Base-by-base conservation (phyloP, 2,797 vertebrate species). In the Discoglossus pictus region DNA sequence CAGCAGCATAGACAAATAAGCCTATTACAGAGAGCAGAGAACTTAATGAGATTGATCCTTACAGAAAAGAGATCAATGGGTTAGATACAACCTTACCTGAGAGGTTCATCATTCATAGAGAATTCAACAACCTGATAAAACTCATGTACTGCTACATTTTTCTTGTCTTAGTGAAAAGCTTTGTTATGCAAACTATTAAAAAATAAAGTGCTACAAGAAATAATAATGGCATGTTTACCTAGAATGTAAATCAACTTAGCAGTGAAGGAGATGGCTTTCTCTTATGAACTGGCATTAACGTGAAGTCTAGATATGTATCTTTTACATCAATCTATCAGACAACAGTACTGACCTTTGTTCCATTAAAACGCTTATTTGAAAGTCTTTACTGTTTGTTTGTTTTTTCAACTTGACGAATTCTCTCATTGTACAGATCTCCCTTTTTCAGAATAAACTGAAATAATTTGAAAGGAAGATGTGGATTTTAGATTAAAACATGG, bases 1-100 rank as follows among this genome's bases (percentile, higher is more conserved):
- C 74, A 56, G 42, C 53, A 65, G 71, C 65, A 54, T 42, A 67
- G 76, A 84, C 75, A 82, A 86, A 87, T 68, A 59, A 69, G 75
- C 68, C 65, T 74, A 74, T 78, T 83, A 83, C 80, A 80, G 40
- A 53, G 15, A 84, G 67, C 36, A 76, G 25, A 61, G 34, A 71
- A 48, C 68, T 83, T 84, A 85, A 86, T 79, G 76, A 76, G 68
- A 80, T 68, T 67, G 82, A 88, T 86, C 81, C 40, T 64, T 75
- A 70, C 21, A 25, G 20, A 17, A 44, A 76, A 76, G 69, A 79
- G 81, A 89, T 84, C 83, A 79, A 83, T 80, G 74, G 72, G 70
- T 61, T 78, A 82, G 67, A 83, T 73, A 73, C 35, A 56, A 4
- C 74, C 75, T 77, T 78, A 83, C 66, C 75, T 64, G 21, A 78